Evolutionary conservation across 2,113 vertebrate genomes (phyloP), one percentile per base, ranked within the genome.

Genomic region (Origma solitaria): DNA sequence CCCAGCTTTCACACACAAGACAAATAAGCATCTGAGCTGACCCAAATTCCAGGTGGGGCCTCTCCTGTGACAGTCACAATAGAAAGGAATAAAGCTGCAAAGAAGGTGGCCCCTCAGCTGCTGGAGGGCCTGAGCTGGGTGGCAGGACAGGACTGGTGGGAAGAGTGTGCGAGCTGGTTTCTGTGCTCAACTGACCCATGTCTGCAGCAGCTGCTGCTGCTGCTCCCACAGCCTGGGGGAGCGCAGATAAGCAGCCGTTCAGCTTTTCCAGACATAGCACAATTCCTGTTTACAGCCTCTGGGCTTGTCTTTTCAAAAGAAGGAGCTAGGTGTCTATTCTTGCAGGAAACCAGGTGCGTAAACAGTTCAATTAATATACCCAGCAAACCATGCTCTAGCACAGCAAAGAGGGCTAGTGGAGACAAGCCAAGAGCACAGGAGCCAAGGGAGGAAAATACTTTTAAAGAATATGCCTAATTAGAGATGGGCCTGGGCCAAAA

Each of bases 331-430:
- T 94, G 82, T 96, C 94, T 97, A 86, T 95, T 96, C 96, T 95
- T 96, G 92, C 90, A 95, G 93, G 96, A 96, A 97, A 71, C 90
- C 96, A 97, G 96, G 93, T 97, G 95, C 95, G 90, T 93, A 96
- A 95, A 97, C 93, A 95, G 90, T 90, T 92, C 94, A 93, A 94
- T 93, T 96, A 94, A 96, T 94, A 83, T 57, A 83, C 19, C 80
- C 72, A 96, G 93, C 53, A 92, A 94, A 90, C 85, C 18, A 7
- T 49, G 64, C 82, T 94, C 56, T 83, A 94, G 76, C 16, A 7
- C 85, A 92, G 85, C 88, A 90, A 33, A 77, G 76, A 90, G 49
- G 80, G 85, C 94, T 84, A 94, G 93, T 94, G 93, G 92, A 94
- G 90, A 90, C 94, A 96, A 95, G 95, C 92, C 94, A 97, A 96